phyloP scores from a whole-genome alignment of 2,113 vertebrate species.

The Lanius collurio region DNA sequence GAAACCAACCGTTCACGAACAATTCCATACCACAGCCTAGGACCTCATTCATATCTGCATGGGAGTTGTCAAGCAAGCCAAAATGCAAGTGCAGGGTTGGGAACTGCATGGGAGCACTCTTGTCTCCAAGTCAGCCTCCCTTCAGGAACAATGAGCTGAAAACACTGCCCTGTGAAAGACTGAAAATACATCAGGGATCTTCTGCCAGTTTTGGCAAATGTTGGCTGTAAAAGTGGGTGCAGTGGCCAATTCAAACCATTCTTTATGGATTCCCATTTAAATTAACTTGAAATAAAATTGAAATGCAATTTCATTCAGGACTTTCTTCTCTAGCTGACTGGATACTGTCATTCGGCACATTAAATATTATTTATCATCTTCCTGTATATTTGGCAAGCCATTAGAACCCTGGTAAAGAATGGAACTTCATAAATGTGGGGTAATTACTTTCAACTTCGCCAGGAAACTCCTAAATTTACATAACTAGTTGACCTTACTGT shows the following conservation, averaged over 20 bases:
- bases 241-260: neutral
- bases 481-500: neutral
- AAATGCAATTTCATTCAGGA: neutral
- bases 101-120: neutral
- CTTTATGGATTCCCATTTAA: neutral
- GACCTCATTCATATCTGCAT: neutral
- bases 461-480: neutral
- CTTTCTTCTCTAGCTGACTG: neutral
- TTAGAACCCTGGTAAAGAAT: neutral
- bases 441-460: neutral
- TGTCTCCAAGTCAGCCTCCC: neutral
- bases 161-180: neutral
- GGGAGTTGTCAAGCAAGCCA: neutral
- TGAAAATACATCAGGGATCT: neutral
- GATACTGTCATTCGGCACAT: neutral
- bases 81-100: rapidly evolving
- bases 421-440: neutral
- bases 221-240: neutral
- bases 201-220: neutral
- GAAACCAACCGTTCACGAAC: neutral
- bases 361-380: neutral
- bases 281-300: neutral
- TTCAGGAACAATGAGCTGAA: neutral
- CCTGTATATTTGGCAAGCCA: neutral
- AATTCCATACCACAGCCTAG: neutral